Conservation (phyloP, 2,888 invertebrate genomes). For the Phania funesta region DNA sequence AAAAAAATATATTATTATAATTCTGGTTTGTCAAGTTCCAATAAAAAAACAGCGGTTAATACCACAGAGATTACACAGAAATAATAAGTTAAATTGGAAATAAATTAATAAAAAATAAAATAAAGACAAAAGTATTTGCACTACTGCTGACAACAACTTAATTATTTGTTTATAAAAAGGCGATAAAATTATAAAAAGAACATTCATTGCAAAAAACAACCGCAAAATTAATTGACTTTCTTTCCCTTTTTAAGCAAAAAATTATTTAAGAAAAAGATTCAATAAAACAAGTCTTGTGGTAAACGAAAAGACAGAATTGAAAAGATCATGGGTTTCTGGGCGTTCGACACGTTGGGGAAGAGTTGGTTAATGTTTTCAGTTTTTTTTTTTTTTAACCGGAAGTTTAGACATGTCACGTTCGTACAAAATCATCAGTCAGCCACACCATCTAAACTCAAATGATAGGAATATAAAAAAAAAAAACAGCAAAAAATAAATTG, state of each 20-base stretch:
- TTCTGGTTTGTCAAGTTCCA: neutral
- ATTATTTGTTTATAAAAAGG: slow-evolving; percentile 43
- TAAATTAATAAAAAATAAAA: slow-evolving; percentile 2
- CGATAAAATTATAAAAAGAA: slow-evolving; percentile 39
- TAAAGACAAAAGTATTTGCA: neutral
- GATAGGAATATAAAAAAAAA: too few relatives aligned
- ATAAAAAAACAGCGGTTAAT: neutral
- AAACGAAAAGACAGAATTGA: slow-evolving; percentile 1
- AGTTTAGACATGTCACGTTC: slow-evolving; percentile 68
- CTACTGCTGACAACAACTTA: slow-evolving; percentile 16
- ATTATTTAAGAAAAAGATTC: neutral
- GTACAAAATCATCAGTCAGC: slow-evolving; percentile 39
- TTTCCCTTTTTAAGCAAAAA: slow-evolving; percentile 47
- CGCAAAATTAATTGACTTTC: slow-evolving; percentile 41
- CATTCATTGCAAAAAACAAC: slow-evolving; percentile 22
- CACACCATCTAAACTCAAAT: slow-evolving; percentile 32
- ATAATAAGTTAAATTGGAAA: slow-evolving; percentile 29
- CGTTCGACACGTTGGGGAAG: slow-evolving; percentile 9
- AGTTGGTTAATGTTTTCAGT: slow-evolving; percentile 4
- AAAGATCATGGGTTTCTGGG: neutral
- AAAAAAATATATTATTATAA: neutral
- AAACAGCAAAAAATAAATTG: slow-evolving; percentile 28
- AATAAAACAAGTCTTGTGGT: neutral
- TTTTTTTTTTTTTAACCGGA: slow-evolving; percentile 53
- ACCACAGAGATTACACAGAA: neutral